These are phyloP conservation scores for Chaenodraco wilsoni DNA, from an alignment of 2,797 vertebrate species.

Conservation along the genomic window DNA sequence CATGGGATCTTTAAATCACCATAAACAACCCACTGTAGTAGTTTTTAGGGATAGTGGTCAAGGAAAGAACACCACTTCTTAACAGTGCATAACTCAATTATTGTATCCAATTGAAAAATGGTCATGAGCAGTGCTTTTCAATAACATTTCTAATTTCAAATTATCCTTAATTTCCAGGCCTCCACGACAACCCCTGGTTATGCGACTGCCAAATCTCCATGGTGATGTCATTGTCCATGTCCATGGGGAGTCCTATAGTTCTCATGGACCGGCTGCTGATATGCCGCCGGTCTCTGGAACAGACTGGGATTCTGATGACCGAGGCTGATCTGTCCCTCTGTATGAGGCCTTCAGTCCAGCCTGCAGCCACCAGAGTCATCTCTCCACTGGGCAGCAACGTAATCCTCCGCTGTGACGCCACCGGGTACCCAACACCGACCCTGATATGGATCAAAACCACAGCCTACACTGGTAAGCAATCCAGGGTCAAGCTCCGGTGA, in stretches of 20 bases:
- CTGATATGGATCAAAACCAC: conserved; percentile 89
- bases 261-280: conserved; percentile 88
- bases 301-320: conserved; percentile 84
- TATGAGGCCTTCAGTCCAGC: conserved; percentile 90
- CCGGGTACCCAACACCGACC: conserved; percentile 90
- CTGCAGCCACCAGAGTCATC: conserved; percentile 90
- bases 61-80: not conserved
- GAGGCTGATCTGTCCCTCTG: conserved; percentile 87
- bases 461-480: conserved; percentile 81
- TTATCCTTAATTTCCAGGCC: conserved; percentile 78
- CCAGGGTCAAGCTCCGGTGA: not conserved
- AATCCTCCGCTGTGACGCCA: conserved; percentile 91
- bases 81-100: not conserved
- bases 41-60: too few relatives aligned
- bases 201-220: conserved; percentile 94
- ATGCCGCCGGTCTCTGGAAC: conserved; percentile 86
- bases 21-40: too few relatives aligned
- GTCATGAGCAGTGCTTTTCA: not conserved
- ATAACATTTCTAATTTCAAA: not conserved
- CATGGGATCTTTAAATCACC: too few relatives aligned
- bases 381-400: conserved; percentile 91
- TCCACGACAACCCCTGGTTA: conserved; percentile 95
- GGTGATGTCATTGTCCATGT: conserved; percentile 88
- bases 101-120: not conserved
- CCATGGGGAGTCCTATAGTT: conserved; percentile 79